Percentiles rank a stretch among this genome's conserved stretches.
Evolutionary conservation across 2,797 vertebrate species (phyloP).

Genomic region (Prionace glauca): DNA sequence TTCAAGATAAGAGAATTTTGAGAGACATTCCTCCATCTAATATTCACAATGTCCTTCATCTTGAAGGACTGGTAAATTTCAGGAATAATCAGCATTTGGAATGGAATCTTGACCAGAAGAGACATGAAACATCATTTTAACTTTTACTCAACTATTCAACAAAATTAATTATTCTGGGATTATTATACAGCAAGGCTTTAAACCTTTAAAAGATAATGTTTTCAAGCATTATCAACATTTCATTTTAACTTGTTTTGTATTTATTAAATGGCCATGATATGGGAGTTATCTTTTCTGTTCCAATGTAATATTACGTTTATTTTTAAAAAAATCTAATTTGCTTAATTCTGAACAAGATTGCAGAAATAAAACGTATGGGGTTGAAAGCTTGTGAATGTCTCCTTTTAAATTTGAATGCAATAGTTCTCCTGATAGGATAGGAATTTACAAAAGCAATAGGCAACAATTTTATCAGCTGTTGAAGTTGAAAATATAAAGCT

Average conservation of each 20-base stretch:
- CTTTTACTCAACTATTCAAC: background rate
- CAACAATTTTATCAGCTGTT: background rate
- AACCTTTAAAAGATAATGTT: background rate
- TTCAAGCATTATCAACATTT: background rate
- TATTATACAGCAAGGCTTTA: background rate
- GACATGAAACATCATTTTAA: conserved; percentile 11
- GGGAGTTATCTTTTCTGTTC: background rate
- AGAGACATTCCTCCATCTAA: background rate
- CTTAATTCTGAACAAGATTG: background rate
- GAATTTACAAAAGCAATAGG: background rate
- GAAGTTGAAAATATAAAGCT: background rate
- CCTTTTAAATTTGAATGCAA: background rate
- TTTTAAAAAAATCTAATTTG: background rate
- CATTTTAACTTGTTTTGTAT: background rate
- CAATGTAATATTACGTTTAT: background rate
- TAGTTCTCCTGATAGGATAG: background rate
- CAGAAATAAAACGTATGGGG: background rate
- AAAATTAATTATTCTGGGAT: background rate
- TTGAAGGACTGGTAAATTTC: background rate
- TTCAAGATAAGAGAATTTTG: background rate
- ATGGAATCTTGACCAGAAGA: background rate
- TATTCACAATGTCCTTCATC: background rate
- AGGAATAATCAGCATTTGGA: background rate
- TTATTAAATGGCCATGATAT: background rate
- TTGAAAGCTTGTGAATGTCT: conserved; percentile 3